Evolutionary conservation across 2,797 vertebrate species (phyloP).

Genomic region (Peromyscus eremicus): DNA sequence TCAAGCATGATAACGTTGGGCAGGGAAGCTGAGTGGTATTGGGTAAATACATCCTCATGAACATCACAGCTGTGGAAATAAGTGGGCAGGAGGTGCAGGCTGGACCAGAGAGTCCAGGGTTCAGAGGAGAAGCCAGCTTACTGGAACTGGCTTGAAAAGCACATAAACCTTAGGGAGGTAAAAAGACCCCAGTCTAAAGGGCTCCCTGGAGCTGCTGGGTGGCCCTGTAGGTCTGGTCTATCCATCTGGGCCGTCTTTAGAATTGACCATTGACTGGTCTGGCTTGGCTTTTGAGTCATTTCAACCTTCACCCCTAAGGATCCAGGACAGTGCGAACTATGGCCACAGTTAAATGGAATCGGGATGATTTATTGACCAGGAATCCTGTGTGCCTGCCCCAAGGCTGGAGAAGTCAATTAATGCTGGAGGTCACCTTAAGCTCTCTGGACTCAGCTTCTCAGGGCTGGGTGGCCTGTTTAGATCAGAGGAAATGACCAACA

Average conservation of each 20-base stretch:
- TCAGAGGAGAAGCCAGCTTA: not conserved
- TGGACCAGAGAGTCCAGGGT: not conserved
- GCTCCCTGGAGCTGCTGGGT: not conserved
- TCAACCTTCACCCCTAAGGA: not conserved
- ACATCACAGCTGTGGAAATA: conserved; percentile 21
- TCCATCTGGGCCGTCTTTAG: not conserved
- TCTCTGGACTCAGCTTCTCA: not conserved
- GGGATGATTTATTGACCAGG: not conserved
- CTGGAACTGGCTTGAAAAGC: conserved; percentile 3
- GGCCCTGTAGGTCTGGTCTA: not conserved
- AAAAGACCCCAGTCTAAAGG: not conserved
- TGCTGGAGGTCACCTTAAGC: not conserved
- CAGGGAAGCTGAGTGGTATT: not conserved
- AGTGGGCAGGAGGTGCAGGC: not conserved
- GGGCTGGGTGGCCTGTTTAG: not conserved
- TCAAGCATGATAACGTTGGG: not conserved
- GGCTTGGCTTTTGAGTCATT: not conserved
- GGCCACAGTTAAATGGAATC: not conserved
- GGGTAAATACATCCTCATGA: not conserved
- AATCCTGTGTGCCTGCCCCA: not conserved
- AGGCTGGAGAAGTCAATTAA: not conserved
- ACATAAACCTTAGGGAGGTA: not conserved
- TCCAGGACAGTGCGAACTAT: not conserved
- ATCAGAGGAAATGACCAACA: not conserved
- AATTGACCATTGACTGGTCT: not conserved